Evolutionary conservation across 2,113 vertebrate genomes (phyloP).

Genomic region (Anolis carolinensis): DNA sequence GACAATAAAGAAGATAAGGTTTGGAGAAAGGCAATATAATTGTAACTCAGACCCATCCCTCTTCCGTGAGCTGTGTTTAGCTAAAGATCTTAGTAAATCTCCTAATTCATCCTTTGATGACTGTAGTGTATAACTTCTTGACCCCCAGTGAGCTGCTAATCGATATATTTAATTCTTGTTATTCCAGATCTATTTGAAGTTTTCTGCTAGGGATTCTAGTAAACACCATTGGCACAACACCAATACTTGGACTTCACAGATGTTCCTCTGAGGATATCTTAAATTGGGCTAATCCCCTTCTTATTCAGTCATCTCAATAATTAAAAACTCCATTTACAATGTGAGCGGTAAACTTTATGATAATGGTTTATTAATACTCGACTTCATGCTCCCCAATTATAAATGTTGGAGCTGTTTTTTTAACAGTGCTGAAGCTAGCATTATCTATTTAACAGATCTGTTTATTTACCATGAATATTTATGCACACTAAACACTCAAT

Average conservation of each 20-base stretch:
- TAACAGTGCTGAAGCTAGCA: slow-evolving; percentile 45
- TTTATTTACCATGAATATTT: slow-evolving; percentile 48
- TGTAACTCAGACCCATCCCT: not conserved
- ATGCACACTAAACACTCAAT: not conserved
- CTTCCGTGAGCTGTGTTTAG: not conserved
- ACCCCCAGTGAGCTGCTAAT: not conserved
- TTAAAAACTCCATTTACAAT: slow-evolving; percentile 19
- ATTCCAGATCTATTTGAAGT: not conserved
- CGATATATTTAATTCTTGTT: not conserved
- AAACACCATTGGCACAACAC: accelerated
- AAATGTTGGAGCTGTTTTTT: slow-evolving; percentile 42
- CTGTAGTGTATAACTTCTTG: not conserved
- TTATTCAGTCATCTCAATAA: slow-evolving; percentile 27
- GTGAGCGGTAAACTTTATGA: slow-evolving; percentile 4
- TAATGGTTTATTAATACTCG: slow-evolving; percentile 41
- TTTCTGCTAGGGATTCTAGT: not conserved
- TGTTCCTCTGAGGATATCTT: not conserved
- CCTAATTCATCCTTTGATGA: not conserved
- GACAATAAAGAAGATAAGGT: not conserved
- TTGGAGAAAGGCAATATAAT: not conserved
- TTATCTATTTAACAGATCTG: slow-evolving; percentile 27
- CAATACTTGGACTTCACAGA: not conserved
- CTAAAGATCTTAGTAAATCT: not conserved
- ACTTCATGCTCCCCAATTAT: slow-evolving; percentile 19
- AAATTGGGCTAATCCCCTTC: slow-evolving; percentile 18